Conservation (phyloP, 2,113 vertebrate genomes). For the Aspidoscelis tigris region DNA sequence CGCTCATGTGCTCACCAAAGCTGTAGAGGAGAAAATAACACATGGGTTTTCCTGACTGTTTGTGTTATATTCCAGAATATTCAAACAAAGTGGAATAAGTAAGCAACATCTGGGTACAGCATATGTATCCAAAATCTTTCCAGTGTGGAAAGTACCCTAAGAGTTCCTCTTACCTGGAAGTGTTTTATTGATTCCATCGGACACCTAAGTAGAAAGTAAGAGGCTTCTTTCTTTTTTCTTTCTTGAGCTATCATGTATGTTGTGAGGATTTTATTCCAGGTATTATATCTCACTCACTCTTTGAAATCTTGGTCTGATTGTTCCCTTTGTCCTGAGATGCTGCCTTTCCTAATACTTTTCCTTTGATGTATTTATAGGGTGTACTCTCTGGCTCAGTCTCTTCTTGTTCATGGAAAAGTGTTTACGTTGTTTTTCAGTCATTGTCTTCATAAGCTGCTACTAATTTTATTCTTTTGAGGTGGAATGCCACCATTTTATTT, state of each 20-base stretch:
- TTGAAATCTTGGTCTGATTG: constrained; percentile 1
- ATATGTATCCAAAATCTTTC: too few relatives aligned
- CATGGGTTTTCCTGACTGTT: too few relatives aligned
- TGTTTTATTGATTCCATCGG: background rate
- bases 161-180: background rate
- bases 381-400: background rate
- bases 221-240: background rate
- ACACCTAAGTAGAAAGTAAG: background rate
- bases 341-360: constrained; percentile 22
- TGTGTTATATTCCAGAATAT: too few relatives aligned
- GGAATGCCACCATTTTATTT: constrained; percentile 59
- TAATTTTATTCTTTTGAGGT: constrained; percentile 63
- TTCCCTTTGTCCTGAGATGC: constrained; percentile 10
- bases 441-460: constrained; percentile 53
- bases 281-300: background rate
- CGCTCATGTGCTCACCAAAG: too few relatives aligned
- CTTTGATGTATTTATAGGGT: constrained; percentile 24
- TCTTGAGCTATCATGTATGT: background rate
- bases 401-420: constrained; percentile 10
- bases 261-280: constrained; percentile 1
- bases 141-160: too few relatives aligned
- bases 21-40: too few relatives aligned
- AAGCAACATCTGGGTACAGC: too few relatives aligned
- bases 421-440: constrained; percentile 45
- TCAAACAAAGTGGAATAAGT: too few relatives aligned